Evolutionary conservation across 2,888 invertebrate genomes (phyloP).

Genomic region (Hypena proboscidalis): DNA sequence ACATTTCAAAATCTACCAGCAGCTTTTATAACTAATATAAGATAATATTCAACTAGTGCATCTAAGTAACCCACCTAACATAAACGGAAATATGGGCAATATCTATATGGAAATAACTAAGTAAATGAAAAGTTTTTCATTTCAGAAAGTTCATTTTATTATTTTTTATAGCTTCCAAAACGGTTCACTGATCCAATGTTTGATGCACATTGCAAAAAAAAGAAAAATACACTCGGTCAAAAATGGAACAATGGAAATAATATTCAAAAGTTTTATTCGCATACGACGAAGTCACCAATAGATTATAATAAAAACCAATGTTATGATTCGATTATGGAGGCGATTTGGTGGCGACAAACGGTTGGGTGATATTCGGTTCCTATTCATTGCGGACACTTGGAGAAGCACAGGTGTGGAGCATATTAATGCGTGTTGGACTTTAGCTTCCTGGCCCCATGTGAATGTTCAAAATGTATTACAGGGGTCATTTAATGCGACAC

Average conservation of each 20-base stretch:
- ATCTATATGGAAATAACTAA: too few relatives aligned
- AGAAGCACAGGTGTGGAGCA: conserved; percentile 37
- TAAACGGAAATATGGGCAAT: too few relatives aligned
- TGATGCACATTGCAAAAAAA: conserved; percentile 5
- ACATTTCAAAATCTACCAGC: too few relatives aligned
- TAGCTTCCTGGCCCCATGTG: conserved; percentile 42
- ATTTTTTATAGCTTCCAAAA: too few relatives aligned
- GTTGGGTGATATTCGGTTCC: conserved; percentile 30
- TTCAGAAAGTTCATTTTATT: too few relatives aligned
- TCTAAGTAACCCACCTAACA: too few relatives aligned
- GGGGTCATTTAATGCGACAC: conserved; percentile 53
- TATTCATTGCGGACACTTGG: conserved; percentile 41
- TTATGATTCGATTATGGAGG: conserved; percentile 19
- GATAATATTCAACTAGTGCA: too few relatives aligned
- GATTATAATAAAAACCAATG: conserved; percentile 18
- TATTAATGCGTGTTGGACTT: conserved; percentile 42
- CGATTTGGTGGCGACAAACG: not conserved
- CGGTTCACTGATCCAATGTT: not conserved
- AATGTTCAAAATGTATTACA: conserved; percentile 66
- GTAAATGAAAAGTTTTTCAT: too few relatives aligned
- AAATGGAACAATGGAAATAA: conserved; percentile 3
- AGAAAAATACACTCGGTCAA: not conserved
- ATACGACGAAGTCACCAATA: conserved; percentile 17
- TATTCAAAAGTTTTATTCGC: conserved; percentile 1
- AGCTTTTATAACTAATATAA: not conserved